Percentiles rank a stretch among this genome's conserved stretches.
Conservation (phyloP, 2,797 vertebrate genomes). For the Esox lucius region DNA sequence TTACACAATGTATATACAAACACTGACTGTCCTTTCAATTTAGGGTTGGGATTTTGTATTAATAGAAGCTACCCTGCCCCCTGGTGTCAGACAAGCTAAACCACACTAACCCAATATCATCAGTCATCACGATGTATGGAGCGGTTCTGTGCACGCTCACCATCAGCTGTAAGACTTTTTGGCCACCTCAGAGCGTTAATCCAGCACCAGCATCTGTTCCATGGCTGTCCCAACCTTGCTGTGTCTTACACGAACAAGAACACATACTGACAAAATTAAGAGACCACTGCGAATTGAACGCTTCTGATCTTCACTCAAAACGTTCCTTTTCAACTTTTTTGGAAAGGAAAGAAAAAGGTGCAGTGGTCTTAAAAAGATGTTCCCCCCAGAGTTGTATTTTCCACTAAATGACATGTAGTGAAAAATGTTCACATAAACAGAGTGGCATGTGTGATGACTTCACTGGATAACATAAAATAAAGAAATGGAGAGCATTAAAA, state of each 20-base stretch:
- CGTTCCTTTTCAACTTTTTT: no score
- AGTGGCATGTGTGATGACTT: background rate
- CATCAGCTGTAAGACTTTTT: conserved; percentile 80
- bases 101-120: background rate
- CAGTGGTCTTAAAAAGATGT: no score
- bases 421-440: background rate
- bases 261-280: conserved; percentile 6
- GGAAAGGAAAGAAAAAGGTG: no score
- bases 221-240: conserved; percentile 79
- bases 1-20: background rate
- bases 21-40: background rate
- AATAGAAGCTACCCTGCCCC: conserved; percentile 50
- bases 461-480: conserved; percentile 7
- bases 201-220: conserved; percentile 79
- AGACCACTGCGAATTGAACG: no score
- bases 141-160: conserved; percentile 50
- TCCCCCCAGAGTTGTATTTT: no score
- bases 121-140: background rate
- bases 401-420: background rate
- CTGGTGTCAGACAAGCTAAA: conserved; percentile 45
- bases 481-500: conserved; percentile 21
- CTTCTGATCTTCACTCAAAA: no score
- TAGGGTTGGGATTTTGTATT: conserved; percentile 13
- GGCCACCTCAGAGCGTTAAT: conserved; percentile 79
- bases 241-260: conserved; percentile 60